Base-by-base conservation (phyloP, 2,888 invertebrate genomes). In the Poecilobothrus nobilitatus region DNA sequence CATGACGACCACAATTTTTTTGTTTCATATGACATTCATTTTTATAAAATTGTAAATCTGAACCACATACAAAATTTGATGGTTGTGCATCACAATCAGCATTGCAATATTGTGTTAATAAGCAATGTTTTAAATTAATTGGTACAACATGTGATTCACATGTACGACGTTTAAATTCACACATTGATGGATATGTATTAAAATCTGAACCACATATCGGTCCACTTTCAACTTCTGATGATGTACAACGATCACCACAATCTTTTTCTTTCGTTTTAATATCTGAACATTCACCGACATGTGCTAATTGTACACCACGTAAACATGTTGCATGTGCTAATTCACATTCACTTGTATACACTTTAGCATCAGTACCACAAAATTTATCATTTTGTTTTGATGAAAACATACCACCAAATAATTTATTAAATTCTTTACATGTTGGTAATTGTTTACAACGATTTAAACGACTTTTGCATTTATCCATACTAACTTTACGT, bases 11-110 rank as follows among this genome's bases (percentile, higher is more conserved):
- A 83, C 94, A 95, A 78, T 94, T 94, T 78, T 91, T 91, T 78
- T 91, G 88, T 81, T 91, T 92, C 94, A 95, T 95, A 78, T 93
- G 89, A 77, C 95, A 95, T 82, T 93, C 92, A 80, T 91, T 94
- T 76, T 90, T 88, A 82, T 95, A 94, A 79, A 95, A 91, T 78
- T 92, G 89, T 81, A 92, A 93, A 81, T 95, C 94, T 10, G 93
- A 94, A 53, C 92, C 94, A 79, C 95, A 95, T 67, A 94, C 92
- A 78, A 92, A 94, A 73, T 86, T 82, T 72, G 89, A 89, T 67
- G 86, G 85, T 77, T 89, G 89, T 9, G 76, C 77, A 75, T 80
- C 81, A 70, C 82, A 82, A 74, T 86, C 84, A 8, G 83, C 81
- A 75, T 90, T 88, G 82, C 95, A 95, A 61, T 90, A 87, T 1